phyloP scores from a whole-genome alignment of 2,888 invertebrate species.

The Nomada flava region DNA sequence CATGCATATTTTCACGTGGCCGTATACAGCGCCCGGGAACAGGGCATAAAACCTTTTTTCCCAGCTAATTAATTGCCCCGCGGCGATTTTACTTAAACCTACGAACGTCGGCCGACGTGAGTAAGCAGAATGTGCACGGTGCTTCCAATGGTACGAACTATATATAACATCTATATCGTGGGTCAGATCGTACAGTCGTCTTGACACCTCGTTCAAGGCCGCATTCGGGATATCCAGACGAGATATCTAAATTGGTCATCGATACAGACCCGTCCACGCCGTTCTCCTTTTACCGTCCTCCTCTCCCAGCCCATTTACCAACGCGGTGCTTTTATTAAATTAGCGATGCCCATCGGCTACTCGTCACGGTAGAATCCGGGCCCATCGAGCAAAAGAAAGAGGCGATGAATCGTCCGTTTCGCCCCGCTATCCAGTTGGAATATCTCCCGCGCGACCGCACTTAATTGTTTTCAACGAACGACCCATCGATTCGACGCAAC shows the following conservation, averaged over 20 bases:
- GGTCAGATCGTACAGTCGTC: slow-evolving; percentile 21
- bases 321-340: slow-evolving; percentile 68
- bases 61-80: slow-evolving; percentile 40
- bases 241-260: slow-evolving; percentile 69
- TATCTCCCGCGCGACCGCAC: slow-evolving; percentile 43
- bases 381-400: slow-evolving; percentile 47
- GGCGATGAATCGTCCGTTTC: slow-evolving; percentile 59
- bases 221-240: slow-evolving; percentile 8
- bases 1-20: slow-evolving; percentile 22
- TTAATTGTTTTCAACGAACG: slow-evolving; percentile 62
- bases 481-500: slow-evolving; percentile 50
- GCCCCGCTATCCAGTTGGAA: slow-evolving; percentile 36
- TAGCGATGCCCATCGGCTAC: slow-evolving; percentile 64
- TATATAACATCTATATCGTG: background rate
- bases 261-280: slow-evolving; percentile 52
- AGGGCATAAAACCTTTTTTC: slow-evolving; percentile 47
- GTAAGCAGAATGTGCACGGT: slow-evolving; percentile 31
- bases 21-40: slow-evolving; percentile 12
- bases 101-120: slow-evolving; percentile 19
- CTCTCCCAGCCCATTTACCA: background rate
- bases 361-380: slow-evolving; percentile 46
- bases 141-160: background rate
- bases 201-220: slow-evolving; percentile 34
- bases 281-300: background rate
- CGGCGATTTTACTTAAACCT: slow-evolving; percentile 2